These are phyloP conservation scores for Trachops cirrhosus DNA, from an alignment of 2,797 vertebrate species.

Conservation along the genomic window DNA sequence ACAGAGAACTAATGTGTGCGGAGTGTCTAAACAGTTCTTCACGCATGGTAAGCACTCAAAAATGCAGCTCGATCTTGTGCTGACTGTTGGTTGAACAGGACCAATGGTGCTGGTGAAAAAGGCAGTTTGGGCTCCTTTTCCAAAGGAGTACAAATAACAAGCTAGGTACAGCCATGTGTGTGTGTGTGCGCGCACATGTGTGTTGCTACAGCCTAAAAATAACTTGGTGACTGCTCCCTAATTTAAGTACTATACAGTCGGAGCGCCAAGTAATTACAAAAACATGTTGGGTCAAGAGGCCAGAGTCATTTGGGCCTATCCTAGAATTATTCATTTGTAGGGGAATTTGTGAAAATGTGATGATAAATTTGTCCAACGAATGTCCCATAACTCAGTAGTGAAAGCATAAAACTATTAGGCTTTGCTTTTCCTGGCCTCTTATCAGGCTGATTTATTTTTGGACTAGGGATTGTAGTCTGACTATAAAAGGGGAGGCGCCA, in stretches of 20 bases:
- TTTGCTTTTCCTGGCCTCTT: constrained; percentile 53
- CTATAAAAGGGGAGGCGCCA: constrained; percentile 61
- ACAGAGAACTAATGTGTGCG: not conserved
- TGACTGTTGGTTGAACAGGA: not conserved
- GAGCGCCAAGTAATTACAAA: constrained; percentile 72
- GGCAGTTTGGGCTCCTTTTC: not conserved
- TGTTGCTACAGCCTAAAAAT: constrained; percentile 79
- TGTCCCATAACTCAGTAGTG: constrained; percentile 19
- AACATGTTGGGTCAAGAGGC: constrained; percentile 37
- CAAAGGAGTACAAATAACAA: not conserved
- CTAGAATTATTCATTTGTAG: constrained; percentile 59
- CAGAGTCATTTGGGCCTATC: constrained; percentile 39
- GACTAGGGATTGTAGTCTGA: constrained; percentile 51
- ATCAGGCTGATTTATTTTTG: constrained; percentile 59
- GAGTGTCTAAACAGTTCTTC: not conserved
- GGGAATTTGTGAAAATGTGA: constrained; percentile 41
- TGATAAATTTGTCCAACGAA: constrained; percentile 39
- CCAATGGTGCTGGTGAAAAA: not conserved
- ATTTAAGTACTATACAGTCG: constrained; percentile 57
- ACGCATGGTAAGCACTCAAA: accelerated
- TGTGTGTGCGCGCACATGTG: constrained; percentile 26
- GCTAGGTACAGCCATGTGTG: not conserved
- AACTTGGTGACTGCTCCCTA: constrained; percentile 76
- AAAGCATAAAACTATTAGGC: constrained; percentile 40
- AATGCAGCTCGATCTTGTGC: not conserved